Conservation (phyloP, 1,140 invertebrate species). For the Pararge aegeria region DNA sequence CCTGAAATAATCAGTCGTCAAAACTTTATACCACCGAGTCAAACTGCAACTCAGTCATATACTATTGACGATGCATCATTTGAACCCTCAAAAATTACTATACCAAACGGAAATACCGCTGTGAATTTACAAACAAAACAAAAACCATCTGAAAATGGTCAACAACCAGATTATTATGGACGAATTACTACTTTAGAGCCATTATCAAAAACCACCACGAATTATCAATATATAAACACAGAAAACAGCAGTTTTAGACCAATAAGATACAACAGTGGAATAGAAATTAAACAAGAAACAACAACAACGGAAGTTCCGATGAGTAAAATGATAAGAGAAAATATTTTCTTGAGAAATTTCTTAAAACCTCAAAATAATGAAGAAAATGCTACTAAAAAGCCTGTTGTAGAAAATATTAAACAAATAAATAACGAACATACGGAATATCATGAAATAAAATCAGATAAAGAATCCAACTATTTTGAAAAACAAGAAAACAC, state of each 20-base stretch:
- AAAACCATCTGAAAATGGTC: background rate
- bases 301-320: slow-evolving; percentile 42
- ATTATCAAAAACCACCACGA: slow-evolving; percentile 1
- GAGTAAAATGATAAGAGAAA: slow-evolving; percentile 46
- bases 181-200: background rate
- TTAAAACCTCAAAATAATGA: slow-evolving; percentile 39
- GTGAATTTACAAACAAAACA: slow-evolving; percentile 21
- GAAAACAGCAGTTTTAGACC: slow-evolving; percentile 50
- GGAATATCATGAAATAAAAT: slow-evolving; percentile 22
- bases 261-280: slow-evolving; percentile 28
- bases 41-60: slow-evolving; percentile 48
- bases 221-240: slow-evolving; percentile 19
- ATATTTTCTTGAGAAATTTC: slow-evolving; percentile 61
- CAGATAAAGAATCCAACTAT: slow-evolving; percentile 49
- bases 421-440: slow-evolving; percentile 11
- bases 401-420: slow-evolving; percentile 20
- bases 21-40: slow-evolving; percentile 49
- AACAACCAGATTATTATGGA: background rate
- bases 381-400: slow-evolving; percentile 26
- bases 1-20: slow-evolving; percentile 25
- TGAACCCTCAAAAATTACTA: slow-evolving; percentile 41
- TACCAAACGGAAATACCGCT: slow-evolving; percentile 15
- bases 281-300: slow-evolving; percentile 26
- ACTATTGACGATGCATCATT: slow-evolving; percentile 48
- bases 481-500: slow-evolving; percentile 39